Evolutionary conservation across 2,888 invertebrate species (phyloP).

Genomic region (Hirtodrosophila trivittata): DNA sequence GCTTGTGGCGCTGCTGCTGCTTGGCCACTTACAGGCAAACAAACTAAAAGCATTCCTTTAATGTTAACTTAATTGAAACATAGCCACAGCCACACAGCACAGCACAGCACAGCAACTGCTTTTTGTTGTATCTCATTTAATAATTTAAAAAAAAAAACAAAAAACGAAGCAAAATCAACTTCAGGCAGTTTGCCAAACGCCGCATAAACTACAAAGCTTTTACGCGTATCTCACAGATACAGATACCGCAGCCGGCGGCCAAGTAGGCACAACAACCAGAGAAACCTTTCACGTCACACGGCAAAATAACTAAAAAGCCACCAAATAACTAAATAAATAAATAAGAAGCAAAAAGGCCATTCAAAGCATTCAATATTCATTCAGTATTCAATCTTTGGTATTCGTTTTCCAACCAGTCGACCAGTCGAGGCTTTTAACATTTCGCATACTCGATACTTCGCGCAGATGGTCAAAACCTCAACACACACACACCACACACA

Average conservation of each 20-base stretch:
- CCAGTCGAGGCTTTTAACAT: constrained; percentile 14
- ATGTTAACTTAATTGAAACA: constrained; percentile 74
- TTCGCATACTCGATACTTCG: constrained; percentile 37
- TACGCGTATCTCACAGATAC: constrained; percentile 74
- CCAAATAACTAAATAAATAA: neutral
- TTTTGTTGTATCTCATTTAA: constrained; percentile 50
- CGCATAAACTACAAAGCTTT: constrained; percentile 77
- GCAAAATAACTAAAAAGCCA: neutral
- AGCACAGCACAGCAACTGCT: constrained; percentile 12
- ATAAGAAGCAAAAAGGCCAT: constrained; percentile 4
- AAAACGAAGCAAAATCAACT: too few species aligned
- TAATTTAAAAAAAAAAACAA: constrained; percentile 49
- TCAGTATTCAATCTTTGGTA: constrained; percentile 16
- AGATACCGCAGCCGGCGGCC: constrained; percentile 24
- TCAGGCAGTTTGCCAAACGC: constrained; percentile 70
- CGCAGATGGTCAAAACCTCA: constrained; percentile 33
- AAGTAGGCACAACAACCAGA: constrained; percentile 5
- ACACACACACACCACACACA: constrained; percentile 5
- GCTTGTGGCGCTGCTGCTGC: constrained; percentile 17
- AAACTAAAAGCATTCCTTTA: constrained; percentile 76
- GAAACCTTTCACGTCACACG: constrained; percentile 49
- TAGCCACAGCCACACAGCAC: constrained; percentile 31
- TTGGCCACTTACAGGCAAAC: constrained; percentile 52
- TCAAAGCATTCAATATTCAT: constrained; percentile 16
- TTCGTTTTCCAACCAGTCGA: too few species aligned